These are phyloP conservation scores for Ornithoptera alexandrae DNA, from an alignment of 2,888 invertebrate species.

Conservation along the genomic window DNA sequence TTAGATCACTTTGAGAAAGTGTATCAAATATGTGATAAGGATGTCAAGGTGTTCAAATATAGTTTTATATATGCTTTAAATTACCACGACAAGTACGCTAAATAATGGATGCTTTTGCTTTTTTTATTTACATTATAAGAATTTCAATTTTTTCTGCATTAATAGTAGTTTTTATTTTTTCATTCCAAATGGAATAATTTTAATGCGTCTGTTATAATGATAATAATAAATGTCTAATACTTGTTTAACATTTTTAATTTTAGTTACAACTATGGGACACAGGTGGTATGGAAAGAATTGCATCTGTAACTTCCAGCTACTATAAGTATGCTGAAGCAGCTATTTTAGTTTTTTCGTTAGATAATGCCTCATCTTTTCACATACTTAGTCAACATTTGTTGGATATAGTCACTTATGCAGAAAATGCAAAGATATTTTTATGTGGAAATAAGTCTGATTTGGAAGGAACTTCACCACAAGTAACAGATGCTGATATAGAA, in stretches of 20 bases:
- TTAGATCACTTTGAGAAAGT: conserved; percentile 93
- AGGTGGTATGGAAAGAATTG: conserved; percentile 97
- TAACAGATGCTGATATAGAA: conserved; percentile 93
- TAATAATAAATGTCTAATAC: neutral
- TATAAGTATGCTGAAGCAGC: conserved; percentile 98
- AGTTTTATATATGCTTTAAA: neutral
- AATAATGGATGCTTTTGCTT: neutral
- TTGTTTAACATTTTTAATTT: conserved; percentile 31
- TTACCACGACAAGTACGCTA: neutral
- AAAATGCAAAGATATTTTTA: conserved; percentile 96
- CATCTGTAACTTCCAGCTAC: conserved; percentile 96
- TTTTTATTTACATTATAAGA: neutral
- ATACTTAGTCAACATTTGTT: conserved; percentile 94
- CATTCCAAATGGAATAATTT: too few species aligned
- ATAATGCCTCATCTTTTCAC: conserved; percentile 95
- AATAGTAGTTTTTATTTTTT: too few species aligned
- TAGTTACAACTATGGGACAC: conserved; percentile 98
- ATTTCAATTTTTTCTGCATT: too few species aligned
- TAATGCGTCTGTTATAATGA: neutral
- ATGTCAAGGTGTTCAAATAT: conserved; percentile 82
- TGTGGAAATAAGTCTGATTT: conserved; percentile 96
- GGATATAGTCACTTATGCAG: conserved; percentile 95
- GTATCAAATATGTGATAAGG: conserved; percentile 87
- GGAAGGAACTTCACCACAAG: conserved; percentile 85
- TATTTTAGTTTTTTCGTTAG: conserved; percentile 93